Conservation (phyloP, 2,888 invertebrate species). For the Linnaemya vulpina region DNA sequence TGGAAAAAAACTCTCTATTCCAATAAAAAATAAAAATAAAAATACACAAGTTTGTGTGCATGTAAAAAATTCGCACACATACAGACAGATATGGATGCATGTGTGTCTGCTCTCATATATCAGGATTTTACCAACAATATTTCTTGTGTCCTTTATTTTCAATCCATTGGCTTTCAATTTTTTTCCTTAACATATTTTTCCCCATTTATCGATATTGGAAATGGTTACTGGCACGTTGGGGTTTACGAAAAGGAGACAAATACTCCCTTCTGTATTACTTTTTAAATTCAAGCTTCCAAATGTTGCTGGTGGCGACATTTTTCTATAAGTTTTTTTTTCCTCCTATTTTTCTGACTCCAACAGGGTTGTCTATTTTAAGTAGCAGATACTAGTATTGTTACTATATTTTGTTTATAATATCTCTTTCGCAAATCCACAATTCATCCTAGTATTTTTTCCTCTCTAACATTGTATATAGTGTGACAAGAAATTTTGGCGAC, state of each 20-base stretch:
- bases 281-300: slow-evolving; percentile 45
- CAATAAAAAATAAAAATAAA: not conserved
- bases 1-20: slow-evolving; percentile 24
- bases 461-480: not conserved
- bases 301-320: slow-evolving; percentile 61
- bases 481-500: not conserved
- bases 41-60: not conserved
- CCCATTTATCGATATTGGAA: slow-evolving; percentile 38
- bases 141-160: slow-evolving; percentile 56
- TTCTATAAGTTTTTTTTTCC: slow-evolving; percentile 16
- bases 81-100: not conserved
- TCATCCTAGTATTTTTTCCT: slow-evolving; percentile 24
- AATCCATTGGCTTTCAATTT: slow-evolving; percentile 45
- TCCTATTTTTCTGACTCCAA: slow-evolving; percentile 11
- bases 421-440: slow-evolving; percentile 31
- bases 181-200: slow-evolving; percentile 19
- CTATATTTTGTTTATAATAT: slow-evolving; percentile 6
- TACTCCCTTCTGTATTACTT: slow-evolving; percentile 30
- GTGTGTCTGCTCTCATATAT: slow-evolving; percentile 27
- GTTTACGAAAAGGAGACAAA: slow-evolving; percentile 38
- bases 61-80: not conserved
- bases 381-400: slow-evolving; percentile 52
- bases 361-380: slow-evolving; percentile 63
- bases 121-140: slow-evolving; percentile 37
- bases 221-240: slow-evolving; percentile 31